Evolutionary conservation across 2,797 vertebrate species (phyloP).

Genomic region (Synaphobranchus kaupii): DNA sequence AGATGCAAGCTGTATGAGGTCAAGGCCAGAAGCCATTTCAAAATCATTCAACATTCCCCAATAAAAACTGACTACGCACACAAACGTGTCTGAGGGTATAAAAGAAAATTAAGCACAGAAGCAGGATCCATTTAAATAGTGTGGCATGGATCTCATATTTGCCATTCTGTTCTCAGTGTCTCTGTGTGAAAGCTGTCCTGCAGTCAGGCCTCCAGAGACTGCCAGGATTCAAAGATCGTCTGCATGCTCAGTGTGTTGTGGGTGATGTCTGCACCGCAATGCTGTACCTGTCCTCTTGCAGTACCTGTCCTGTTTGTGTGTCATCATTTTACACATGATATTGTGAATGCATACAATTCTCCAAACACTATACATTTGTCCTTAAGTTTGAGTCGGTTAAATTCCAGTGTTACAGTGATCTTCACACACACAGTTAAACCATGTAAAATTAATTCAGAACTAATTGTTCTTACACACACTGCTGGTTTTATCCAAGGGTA

Average conservation of each 20-base stretch:
- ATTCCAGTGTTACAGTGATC: too few species aligned
- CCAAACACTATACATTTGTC: too few species aligned
- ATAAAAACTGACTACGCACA: neutral
- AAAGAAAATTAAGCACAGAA: neutral
- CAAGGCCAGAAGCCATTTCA: neutral
- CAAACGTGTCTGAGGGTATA: neutral
- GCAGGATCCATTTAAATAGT: too few species aligned
- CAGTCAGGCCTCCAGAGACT: neutral
- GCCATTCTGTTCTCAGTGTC: too few species aligned
- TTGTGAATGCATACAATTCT: neutral
- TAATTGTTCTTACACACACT: neutral
- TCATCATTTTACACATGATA: too few species aligned
- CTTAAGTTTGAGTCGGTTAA: too few species aligned
- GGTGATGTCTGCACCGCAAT: neutral
- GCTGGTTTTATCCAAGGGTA: too few species aligned
- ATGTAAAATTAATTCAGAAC: neutral
- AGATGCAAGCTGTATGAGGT: neutral
- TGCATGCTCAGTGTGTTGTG: neutral
- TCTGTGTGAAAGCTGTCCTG: neutral
- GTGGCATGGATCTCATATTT: too few species aligned
- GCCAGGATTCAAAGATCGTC: neutral
- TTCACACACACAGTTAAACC: neutral
- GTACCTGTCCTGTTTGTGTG: neutral
- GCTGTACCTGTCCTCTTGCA: too few species aligned
- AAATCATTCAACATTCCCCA: neutral